These are phyloP conservation scores for Siniperca obscura DNA, from an alignment of 2,797 vertebrate species.

Conservation along the genomic window DNA sequence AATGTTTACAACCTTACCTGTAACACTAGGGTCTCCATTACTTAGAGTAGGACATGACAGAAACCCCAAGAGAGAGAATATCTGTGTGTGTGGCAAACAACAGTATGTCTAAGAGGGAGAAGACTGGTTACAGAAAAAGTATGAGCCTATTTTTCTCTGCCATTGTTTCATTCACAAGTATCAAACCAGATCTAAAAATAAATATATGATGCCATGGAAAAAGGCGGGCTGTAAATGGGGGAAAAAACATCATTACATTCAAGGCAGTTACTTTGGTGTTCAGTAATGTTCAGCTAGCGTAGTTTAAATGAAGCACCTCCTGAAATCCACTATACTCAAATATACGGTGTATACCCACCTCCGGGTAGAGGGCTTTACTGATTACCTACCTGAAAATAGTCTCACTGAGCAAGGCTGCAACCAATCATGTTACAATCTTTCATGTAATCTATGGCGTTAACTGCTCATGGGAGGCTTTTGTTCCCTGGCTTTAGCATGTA, in stretches of 20 bases:
- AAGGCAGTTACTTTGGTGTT: constrained; percentile 23
- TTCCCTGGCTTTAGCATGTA: constrained; percentile 24
- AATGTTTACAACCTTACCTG: constrained; percentile 18
- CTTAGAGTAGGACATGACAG: neutral
- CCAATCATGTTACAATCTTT: constrained; percentile 3
- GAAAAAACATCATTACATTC: constrained; percentile 25
- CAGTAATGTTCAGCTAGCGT: constrained; percentile 12
- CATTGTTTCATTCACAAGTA: constrained; percentile 16
- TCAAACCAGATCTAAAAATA: constrained; percentile 60
- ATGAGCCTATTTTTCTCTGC: constrained; percentile 1
- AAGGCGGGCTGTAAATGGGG: neutral
- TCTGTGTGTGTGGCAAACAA: constrained; percentile 5
- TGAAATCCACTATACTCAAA: constrained; percentile 12
- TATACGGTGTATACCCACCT: constrained; percentile 10
- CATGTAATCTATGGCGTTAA: constrained; percentile 5
- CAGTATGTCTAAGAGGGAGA: constrained; percentile 10
- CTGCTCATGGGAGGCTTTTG: constrained; percentile 25
- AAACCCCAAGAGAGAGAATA: neutral
- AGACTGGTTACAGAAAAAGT: constrained; percentile 6
- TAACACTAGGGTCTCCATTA: constrained; percentile 10
- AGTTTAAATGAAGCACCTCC: constrained; percentile 16
- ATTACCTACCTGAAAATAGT: constrained; percentile 25
- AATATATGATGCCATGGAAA: constrained; percentile 31
- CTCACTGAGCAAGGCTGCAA: constrained; percentile 5
- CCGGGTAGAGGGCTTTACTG: constrained; percentile 16